Evolutionary conservation across 2,113 vertebrate species (phyloP), one percentile per base, ranked within the genome.

Genomic region (Aepyceros melampus): DNA sequence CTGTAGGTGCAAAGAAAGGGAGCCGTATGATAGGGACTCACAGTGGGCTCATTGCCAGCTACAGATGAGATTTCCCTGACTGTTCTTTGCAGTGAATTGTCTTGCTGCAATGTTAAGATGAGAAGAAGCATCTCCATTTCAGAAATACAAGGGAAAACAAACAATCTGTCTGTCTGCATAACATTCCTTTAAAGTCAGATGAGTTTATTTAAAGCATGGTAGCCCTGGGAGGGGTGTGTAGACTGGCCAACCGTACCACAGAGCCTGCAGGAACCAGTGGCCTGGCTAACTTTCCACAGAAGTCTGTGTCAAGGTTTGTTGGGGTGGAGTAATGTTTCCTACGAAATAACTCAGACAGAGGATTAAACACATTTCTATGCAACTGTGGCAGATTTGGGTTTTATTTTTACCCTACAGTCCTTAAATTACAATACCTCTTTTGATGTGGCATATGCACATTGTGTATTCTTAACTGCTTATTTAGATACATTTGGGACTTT

Each of bases 341-440:
- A 94, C 60, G 43, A 67, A 1, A 25, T 90, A 95, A 89, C 92
- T 97, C 97, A 85, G 90, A 89, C 85, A 93, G 91, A 74, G 87
- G 96, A 97, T 95, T 93, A 97, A 97, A 95, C 92, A 53, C 97
- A 49, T 97, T 98, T 98, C 95, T 98, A 85, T 92, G 95, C 83
- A 85, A 97, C 98, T 89, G 49, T 92, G 93, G 97, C 97, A 83
- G 92, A 96, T 96, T 98, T 98, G 84, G 94, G 74, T 97, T 98
- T 98, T 98, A 87, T 96, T 96, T 97, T 96, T 98, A 96, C 92
- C n/a, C 83, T 45, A 47, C 45, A 89, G 53, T 67, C 93, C 78
- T 97, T 98, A 88, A 90, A 88, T 97, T 97, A 97, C 16, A 15
- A 93, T 91, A 11, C 87, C 82, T 94, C 85, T 89, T 98, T 91